Percentiles rank a stretch among this genome's conserved stretches.
These are phyloP conservation scores for Merluccius polli DNA, from an alignment of 2,797 vertebrate species.

Conservation along the genomic window DNA sequence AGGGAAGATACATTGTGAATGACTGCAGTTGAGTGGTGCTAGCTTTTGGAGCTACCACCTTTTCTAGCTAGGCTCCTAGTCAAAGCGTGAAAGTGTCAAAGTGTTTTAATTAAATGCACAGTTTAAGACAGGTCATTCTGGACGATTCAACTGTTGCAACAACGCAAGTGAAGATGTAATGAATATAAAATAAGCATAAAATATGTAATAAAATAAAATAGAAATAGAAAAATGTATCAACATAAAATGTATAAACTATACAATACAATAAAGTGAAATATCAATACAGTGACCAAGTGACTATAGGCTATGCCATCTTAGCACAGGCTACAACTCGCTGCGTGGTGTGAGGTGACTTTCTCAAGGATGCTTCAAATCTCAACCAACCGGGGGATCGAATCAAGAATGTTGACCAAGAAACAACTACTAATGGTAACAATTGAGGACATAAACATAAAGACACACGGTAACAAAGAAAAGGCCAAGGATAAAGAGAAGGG, in stretches of 20 bases:
- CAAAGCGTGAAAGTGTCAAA: too few relatives aligned
- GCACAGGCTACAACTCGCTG: background rate
- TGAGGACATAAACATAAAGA: constrained; percentile 35
- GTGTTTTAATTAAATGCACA: background rate
- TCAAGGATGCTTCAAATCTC: background rate
- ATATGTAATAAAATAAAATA: background rate
- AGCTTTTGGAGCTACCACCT: too few relatives aligned
- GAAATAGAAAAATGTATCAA: background rate
- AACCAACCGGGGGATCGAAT: background rate
- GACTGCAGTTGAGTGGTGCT: too few relatives aligned
- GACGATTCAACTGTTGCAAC: background rate
- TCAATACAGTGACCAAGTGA: too few relatives aligned
- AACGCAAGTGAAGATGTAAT: background rate
- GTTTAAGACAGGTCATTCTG: background rate
- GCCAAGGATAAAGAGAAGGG: constrained; percentile 61
- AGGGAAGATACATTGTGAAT: constrained; percentile 13
- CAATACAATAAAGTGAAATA: too few relatives aligned
- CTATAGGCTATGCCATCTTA: too few relatives aligned
- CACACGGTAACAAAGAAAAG: constrained; percentile 63
- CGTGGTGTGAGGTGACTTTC: background rate
- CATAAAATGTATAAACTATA: too few relatives aligned
- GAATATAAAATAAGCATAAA: background rate
- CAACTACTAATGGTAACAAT: background rate
- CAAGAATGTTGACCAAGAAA: background rate
- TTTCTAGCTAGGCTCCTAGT: too few relatives aligned